Evolutionary conservation across 1,140 invertebrate genomes (phyloP), one percentile per base, ranked within the genome.

Genomic region (Ceratina calcarata): DNA sequence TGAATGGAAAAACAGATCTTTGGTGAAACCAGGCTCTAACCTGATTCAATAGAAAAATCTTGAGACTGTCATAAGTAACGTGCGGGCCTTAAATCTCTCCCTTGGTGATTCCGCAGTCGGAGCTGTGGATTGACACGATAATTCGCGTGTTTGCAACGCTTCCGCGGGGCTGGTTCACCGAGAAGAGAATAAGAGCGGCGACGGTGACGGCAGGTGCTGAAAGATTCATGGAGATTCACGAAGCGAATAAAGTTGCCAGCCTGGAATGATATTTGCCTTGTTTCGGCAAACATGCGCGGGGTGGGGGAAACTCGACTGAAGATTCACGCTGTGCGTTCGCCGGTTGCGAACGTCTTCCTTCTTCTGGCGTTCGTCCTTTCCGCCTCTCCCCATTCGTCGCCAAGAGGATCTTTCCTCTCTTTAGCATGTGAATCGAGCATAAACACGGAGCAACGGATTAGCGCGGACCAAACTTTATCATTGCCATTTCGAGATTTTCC

Each of bases 191-290:
- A 49, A 53, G 16, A 73, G 32, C n/a, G 24, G 37, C 37, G 37
- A 45, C 37, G 37, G 37, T 6, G 37, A 13, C 22, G 15, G 51
- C 20, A 16, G 37, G 61, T 51, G 20, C 45, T 67, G 62, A 66
- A 70, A 60, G 61, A 82, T 78, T 82, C 76, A 79, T 72, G 80
- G 55, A 45, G 37, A 81, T 58, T 58, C 73, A 24, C 66, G 22
- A 10, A 49, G 7, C 45, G 68, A 72, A 78, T 72, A 78, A 82
- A 78, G 51, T 82, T 72, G 15, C 37, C 57, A 51, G 32, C 1
- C 68, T 16, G 24, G 24, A 45, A 24, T 15, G 76, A 66, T 78
- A 82, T 82, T 79, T 79, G 77, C 69, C 61, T 61, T 72, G 76
- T 72, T 82, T 73, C 68, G n/a, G 55, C 61, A 78, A 78, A 84